These are phyloP conservation scores for Yponomeuta cagnagella DNA, from an alignment of 2,888 invertebrate species.

Conservation along the genomic window DNA sequence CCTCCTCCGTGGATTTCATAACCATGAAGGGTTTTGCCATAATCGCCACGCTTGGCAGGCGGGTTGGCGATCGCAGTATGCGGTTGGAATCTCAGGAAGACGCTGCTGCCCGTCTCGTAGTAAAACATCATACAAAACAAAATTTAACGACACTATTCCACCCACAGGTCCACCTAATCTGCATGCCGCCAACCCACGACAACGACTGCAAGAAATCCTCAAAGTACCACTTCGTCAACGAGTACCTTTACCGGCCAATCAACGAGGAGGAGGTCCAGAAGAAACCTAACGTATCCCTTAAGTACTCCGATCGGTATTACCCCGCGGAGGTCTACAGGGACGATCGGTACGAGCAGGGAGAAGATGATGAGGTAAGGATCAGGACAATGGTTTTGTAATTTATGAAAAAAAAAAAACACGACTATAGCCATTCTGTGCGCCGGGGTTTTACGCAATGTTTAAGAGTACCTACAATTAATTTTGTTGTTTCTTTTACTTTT, in stretches of 20 bases:
- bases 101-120: no score
- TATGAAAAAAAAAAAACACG: no score
- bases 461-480: no score
- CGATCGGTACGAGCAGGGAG: constrained; percentile 68
- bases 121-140: background rate
- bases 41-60: no score
- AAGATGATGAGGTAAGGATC: constrained; percentile 53
- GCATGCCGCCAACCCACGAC: constrained; percentile 93
- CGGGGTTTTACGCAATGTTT: no score
- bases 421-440: no score
- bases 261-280: constrained; percentile 88
- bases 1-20: no score
- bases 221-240: constrained; percentile 94
- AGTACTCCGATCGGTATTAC: constrained; percentile 90
- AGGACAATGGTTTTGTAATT: background rate
- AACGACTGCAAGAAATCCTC: constrained; percentile 93
- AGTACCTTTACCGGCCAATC: constrained; percentile 91
- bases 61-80: no score
- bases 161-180: constrained; percentile 89
- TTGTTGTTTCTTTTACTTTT: no score
- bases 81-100: no score
- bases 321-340: constrained; percentile 86
- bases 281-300: constrained; percentile 85
- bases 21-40: no score
- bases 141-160: background rate